These are phyloP conservation scores for Phlogophora meticulosa DNA, from an alignment of 2,888 invertebrate genomes.

Conservation along the genomic window DNA sequence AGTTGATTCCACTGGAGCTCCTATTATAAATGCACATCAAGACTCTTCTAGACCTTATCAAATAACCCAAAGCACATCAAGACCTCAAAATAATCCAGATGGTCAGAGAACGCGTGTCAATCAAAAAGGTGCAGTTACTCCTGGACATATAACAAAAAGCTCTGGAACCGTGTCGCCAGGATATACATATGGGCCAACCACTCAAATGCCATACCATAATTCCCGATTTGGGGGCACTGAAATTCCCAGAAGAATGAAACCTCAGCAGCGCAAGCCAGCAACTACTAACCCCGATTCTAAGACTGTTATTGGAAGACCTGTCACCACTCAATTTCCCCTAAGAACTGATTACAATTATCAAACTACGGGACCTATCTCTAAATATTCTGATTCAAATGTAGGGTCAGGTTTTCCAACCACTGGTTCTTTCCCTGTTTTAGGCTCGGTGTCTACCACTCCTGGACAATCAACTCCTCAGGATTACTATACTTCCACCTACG, in stretches of 20 bases:
- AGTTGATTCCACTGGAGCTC: slow-evolving; percentile 6
- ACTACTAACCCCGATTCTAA: neutral
- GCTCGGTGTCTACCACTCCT: neutral
- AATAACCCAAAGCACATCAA: slow-evolving; percentile 16
- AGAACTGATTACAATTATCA: slow-evolving; percentile 13
- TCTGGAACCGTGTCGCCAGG: slow-evolving; percentile 20
- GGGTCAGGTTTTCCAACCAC: slow-evolving; percentile 19
- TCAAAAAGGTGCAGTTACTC: slow-evolving; percentile 29
- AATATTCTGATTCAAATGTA: slow-evolving; percentile 18
- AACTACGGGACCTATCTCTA: slow-evolving; percentile 6
- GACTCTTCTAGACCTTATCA: slow-evolving; percentile 28
- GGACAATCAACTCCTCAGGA: slow-evolving; percentile 12
- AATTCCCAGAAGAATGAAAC: slow-evolving; percentile 7
- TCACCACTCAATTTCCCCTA: slow-evolving; percentile 10
- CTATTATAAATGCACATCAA: neutral
- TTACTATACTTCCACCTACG: slow-evolving; percentile 42
- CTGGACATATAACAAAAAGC: neutral
- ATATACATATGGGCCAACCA: slow-evolving; percentile 52
- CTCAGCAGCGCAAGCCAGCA: slow-evolving; percentile 14
- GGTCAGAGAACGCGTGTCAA: slow-evolving; percentile 4
- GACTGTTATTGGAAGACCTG: slow-evolving; percentile 12
- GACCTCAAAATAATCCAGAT: slow-evolving; percentile 18
- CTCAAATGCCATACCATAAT: slow-evolving; percentile 57
- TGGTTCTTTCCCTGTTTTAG: neutral
- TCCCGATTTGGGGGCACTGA: slow-evolving; percentile 46